phyloP scores from a whole-genome alignment of 2,888 invertebrate species.

The Folsomia manolachei region DNA sequence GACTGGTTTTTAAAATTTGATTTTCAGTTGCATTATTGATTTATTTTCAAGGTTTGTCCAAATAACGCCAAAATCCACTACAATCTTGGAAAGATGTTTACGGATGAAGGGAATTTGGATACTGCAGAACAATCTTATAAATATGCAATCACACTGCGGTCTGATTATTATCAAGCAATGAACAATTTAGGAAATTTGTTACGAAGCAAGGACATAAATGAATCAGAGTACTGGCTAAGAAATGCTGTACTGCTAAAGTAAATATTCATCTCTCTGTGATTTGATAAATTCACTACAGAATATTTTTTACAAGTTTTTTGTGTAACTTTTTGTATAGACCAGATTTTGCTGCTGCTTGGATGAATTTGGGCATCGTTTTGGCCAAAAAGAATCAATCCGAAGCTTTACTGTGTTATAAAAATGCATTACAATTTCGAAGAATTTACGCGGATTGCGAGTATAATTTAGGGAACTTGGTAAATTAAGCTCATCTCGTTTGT shows the following conservation, averaged over 20 bases:
- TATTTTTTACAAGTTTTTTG: slow-evolving; percentile 20
- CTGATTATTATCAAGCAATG: slow-evolving; percentile 85
- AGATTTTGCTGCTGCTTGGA: slow-evolving; percentile 94
- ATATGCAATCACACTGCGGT: slow-evolving; percentile 72
- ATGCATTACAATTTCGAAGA: slow-evolving; percentile 70
- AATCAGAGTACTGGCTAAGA: slow-evolving; percentile 71
- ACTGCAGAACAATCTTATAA: slow-evolving; percentile 75
- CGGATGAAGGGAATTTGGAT: slow-evolving; percentile 66
- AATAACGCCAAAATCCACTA: slow-evolving; percentile 88
- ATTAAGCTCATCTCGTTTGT: slow-evolving; percentile 51
- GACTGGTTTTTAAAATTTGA: background rate
- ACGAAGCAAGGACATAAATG: slow-evolving; percentile 66
- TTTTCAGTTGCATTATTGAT: slow-evolving; percentile 23
- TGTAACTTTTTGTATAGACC: slow-evolving; percentile 60
- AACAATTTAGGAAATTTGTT: slow-evolving; percentile 87
- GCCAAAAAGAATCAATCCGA: slow-evolving; percentile 69
- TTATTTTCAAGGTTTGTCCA: slow-evolving; percentile 89
- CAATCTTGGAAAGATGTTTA: slow-evolving; percentile 85
- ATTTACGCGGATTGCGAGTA: slow-evolving; percentile 90
- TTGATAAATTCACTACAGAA: background rate
- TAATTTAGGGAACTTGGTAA: slow-evolving; percentile 89
- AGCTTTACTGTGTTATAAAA: slow-evolving; percentile 75
- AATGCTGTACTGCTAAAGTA: slow-evolving; percentile 72
- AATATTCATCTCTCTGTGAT: slow-evolving; percentile 48
- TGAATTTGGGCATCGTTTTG: slow-evolving; percentile 93